Base-by-base conservation (phyloP, 2,888 invertebrate species). In the Agonopterix alstromeriana region DNA sequence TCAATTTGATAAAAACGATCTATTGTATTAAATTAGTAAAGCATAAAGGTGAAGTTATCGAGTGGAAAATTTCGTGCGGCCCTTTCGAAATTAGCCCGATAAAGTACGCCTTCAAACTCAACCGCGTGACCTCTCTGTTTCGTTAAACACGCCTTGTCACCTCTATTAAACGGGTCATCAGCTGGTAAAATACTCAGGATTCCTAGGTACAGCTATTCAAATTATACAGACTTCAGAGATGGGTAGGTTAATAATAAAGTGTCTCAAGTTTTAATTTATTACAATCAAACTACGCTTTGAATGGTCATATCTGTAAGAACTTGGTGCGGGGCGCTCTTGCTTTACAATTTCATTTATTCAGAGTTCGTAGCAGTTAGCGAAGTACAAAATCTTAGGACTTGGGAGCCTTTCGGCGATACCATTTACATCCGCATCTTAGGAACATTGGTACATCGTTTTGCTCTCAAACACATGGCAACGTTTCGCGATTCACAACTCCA, bases 401-500 rank as follows among this genome's bases (percentile, higher is more conserved):
- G 57, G 60, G 57, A 64, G 63, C 70, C 73, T 76, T 63, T 70
- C 59, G 71, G 68, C 69, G 58, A 73, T 66, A 73, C 58, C 66
- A 67, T 75, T 74, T 73, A 75, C 75, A 82, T 81, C 67, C 70
- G 67, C 67, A 70, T 78, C 72, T 66, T 70, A 74, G 67, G 60
- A 68, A 70, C 68, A 67, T 72, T 54, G 56, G 65, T 79, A 87
- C 86, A 87, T 72, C 82, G 83, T 82, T 86, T 87, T 79, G 83
- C 87, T 85, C 75, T 86, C 78, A 86, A 83, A 84, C 73, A 82
- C 67, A 68, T 70, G 69, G 70, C 69, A 70, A 65, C 65, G 71
- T 64, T 61, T 54, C 54, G 42, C 56, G 56, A 57, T 63, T 65
- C 53, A 56, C 48, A 65, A 61, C 61, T 65, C 35, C 36, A 42